Conservation (phyloP, 2,797 vertebrate genomes). For the Cynopterus sphinx region DNA sequence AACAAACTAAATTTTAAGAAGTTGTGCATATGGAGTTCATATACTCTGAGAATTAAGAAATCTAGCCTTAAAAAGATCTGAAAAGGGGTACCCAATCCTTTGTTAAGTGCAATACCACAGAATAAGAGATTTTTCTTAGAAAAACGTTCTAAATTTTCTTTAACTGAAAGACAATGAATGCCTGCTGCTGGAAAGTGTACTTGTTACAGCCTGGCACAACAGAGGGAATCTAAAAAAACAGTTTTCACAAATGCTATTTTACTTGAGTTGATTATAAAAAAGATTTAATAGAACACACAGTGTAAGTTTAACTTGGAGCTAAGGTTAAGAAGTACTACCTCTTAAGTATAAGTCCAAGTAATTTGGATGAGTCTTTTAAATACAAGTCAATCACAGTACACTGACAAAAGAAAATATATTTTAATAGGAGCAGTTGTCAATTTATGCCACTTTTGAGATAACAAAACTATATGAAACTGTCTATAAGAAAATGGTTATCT, state of each 20-base stretch:
- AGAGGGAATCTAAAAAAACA: neutral
- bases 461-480: neutral
- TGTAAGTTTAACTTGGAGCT: neutral
- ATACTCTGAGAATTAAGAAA: neutral
- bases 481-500: neutral
- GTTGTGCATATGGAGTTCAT: neutral
- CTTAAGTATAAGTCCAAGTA: neutral
- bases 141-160: neutral
- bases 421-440: neutral
- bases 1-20: neutral
- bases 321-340: neutral
- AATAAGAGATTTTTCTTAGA: neutral
- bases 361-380: neutral
- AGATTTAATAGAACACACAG: neutral
- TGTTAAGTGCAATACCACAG: neutral
- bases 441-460: neutral
- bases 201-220: neutral
- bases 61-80: neutral
- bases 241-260: neutral
- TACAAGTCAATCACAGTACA: neutral
- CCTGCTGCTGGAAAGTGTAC: neutral
- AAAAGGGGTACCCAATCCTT: neutral
- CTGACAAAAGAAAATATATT: slow-evolving; percentile 1
- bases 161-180: neutral
- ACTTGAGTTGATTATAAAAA: neutral